These are phyloP conservation scores for Aleadryas rufinucha DNA, from an alignment of 2,113 vertebrate genomes.

Conservation along the genomic window DNA sequence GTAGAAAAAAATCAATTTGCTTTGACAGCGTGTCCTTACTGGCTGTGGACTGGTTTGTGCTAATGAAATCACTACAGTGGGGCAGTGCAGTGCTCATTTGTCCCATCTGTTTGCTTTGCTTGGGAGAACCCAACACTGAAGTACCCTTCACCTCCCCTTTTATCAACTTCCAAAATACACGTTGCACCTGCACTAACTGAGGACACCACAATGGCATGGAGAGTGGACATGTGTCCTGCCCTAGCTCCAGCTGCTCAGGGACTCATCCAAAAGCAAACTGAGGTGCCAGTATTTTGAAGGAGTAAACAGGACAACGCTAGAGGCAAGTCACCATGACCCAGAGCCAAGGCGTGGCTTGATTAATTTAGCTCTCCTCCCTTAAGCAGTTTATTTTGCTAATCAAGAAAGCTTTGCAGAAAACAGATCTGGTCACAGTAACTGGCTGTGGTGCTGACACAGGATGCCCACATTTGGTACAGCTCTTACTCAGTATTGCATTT, in stretches of 20 bases:
- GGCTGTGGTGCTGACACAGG: background rate
- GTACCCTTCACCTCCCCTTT: background rate
- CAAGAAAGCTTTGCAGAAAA: background rate
- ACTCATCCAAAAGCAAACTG: background rate
- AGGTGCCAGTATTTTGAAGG: background rate
- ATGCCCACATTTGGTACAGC: background rate
- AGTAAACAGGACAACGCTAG: background rate
- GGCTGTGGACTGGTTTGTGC: background rate
- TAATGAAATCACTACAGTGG: background rate
- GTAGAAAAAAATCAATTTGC: background rate
- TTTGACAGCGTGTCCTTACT: background rate
- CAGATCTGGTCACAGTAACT: background rate
- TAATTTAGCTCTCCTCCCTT: background rate
- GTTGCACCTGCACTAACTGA: background rate
- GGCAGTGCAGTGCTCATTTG: background rate
- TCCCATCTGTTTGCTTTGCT: background rate
- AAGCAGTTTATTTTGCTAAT: background rate
- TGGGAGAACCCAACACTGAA: background rate
- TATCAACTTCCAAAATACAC: background rate
- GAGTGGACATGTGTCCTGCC: rapidly evolving
- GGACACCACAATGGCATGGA: background rate
- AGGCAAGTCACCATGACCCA: background rate
- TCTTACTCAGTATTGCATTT: background rate
- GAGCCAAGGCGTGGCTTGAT: background rate
- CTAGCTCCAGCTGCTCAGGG: background rate